Evolutionary conservation across 2,888 invertebrate species (phyloP).

Genomic region (Plebejus argus): DNA sequence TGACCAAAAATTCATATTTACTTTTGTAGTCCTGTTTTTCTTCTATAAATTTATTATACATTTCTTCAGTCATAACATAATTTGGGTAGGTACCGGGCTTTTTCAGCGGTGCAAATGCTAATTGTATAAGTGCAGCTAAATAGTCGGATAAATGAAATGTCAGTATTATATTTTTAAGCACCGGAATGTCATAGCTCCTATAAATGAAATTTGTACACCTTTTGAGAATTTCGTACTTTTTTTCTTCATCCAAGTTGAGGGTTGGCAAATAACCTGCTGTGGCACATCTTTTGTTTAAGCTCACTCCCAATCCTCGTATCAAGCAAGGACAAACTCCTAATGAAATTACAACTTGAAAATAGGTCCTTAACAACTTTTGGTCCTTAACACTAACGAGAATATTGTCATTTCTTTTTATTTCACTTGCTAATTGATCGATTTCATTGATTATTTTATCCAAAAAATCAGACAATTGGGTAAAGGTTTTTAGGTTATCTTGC

Average conservation of each 20-base stretch:
- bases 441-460: conserved; percentile 66
- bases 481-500: conserved; percentile 42
- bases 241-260: conserved; percentile 66
- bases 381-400: conserved; percentile 84
- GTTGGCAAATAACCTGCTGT: conserved; percentile 55
- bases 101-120: conserved; percentile 84
- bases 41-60: conserved; percentile 71
- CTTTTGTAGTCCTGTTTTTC: conserved; percentile 76
- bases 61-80: conserved; percentile 79
- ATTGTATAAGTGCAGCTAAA: conserved; percentile 85
- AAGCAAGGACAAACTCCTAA: conserved; percentile 85
- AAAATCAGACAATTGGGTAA: conserved; percentile 61
- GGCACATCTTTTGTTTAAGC: conserved; percentile 66
- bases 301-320: conserved; percentile 83
- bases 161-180: conserved; percentile 79
- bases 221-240: conserved; percentile 75
- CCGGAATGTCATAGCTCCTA: conserved; percentile 69
- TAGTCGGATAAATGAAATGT: conserved; percentile 81
- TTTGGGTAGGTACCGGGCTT: conserved; percentile 74
- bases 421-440: conserved; percentile 61
- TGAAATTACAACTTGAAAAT: conserved; percentile 82
- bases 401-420: conserved; percentile 55
- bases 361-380: conserved; percentile 82
- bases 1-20: conserved; percentile 75
- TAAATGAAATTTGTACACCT: conserved; percentile 73